Conservation (phyloP, 2,888 invertebrate species). For the Tyria jacobaeae region DNA sequence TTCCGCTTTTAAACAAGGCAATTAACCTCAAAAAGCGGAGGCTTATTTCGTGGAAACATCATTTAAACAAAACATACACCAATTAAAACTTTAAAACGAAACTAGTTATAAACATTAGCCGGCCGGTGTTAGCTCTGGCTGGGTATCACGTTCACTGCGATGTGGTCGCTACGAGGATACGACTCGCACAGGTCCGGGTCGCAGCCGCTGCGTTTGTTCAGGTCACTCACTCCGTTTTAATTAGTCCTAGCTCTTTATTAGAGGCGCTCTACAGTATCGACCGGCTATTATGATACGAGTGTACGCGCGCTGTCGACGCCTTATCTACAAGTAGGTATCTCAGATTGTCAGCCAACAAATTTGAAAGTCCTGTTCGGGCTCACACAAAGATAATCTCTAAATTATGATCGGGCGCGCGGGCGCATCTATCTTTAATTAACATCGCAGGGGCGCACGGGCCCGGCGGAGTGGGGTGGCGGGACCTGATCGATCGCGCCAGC, state of each 20-base stretch:
- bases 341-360: constrained; percentile 67
- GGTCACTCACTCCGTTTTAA: constrained; percentile 36
- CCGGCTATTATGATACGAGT: constrained; percentile 21
- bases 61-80: neutral
- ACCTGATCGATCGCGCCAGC: constrained; percentile 61
- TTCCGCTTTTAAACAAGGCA: neutral
- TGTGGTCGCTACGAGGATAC: neutral
- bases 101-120: neutral
- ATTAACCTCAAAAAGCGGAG: neutral
- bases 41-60: neutral
- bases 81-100: neutral
- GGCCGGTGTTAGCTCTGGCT: neutral
- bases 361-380: constrained; percentile 64
- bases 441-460: constrained; percentile 51
- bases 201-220: constrained; percentile 7
- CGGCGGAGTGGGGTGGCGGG: constrained; percentile 13
- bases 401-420: constrained; percentile 55
- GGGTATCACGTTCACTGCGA: neutral
- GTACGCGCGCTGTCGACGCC: constrained; percentile 33
- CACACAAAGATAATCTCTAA: constrained; percentile 57
- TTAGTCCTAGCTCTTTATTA: constrained; percentile 17
- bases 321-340: constrained; percentile 67
- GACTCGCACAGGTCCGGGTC: neutral
- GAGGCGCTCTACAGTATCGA: constrained; percentile 16
- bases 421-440: constrained; percentile 75